Base-by-base conservation (phyloP, 2,113 vertebrate species). In the Albula glossodonta region DNA sequence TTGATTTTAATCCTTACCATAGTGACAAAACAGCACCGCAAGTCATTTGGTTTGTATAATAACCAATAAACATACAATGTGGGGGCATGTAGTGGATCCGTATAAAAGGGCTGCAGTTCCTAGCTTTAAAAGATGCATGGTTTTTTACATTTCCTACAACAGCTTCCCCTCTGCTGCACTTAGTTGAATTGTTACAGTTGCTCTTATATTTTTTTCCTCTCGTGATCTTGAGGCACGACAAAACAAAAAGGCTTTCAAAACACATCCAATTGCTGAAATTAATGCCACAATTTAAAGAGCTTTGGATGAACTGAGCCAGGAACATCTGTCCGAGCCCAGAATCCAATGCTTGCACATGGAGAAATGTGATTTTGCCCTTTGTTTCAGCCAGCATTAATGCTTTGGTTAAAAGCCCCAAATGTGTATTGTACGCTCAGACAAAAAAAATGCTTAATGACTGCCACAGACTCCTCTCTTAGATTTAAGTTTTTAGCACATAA, bases 231-330 rank as follows among this genome's bases (percentile, higher is more conserved):
- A 86, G 85, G 84, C 85, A 82, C 31, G 31, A 41, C 31, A 41
- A 41, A 41, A 41, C 31, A 41, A 78, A 85, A 86, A 84, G 22
- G 85, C 82, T 83, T 86, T 66, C 82, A 78, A 88, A 88, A 52
- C 50, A 74, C 60, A 70, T 60, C 77, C 89, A 81, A 88, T 60
- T 63, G 25, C 60, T 82, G 85, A 87, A 88, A 88, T 88, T 78
- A 89, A 89, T 85, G 81, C 87, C 77, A 84, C 85, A 81, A 85
- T 85, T 74, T 87, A 83, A 88, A 87, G 87, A 88, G 89, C 89
- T 88, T 89, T 88, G 63, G 83, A 88, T 51, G 53, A 57, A 85
- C 31, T 70, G n/a, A 25, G 51, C 53, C 84, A 31, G 74, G 49
- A 83, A 83, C 84, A 83, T 88, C 89, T 89, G 86, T 89, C 89